Evolutionary conservation across 2,113 vertebrate species (phyloP).

Genomic region (Uropsilus gracilis): DNA sequence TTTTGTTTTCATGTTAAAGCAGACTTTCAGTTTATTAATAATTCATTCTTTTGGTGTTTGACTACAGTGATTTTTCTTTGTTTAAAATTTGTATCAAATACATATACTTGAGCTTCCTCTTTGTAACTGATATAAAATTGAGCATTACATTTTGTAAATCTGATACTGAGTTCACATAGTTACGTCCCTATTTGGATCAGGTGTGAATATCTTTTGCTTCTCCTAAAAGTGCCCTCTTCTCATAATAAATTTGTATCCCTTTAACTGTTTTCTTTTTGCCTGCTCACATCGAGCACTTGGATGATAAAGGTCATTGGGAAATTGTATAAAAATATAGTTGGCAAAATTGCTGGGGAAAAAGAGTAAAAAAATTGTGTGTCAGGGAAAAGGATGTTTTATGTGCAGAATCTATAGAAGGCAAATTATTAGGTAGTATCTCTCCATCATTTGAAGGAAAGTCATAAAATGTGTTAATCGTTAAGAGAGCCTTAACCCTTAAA

Average conservation of each 20-base stretch:
- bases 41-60: slow-evolving; percentile 24
- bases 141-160: background rate
- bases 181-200: background rate
- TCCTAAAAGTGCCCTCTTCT: background rate
- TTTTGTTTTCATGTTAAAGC: background rate
- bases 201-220: background rate
- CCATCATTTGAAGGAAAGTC: slow-evolving; percentile 15
- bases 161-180: background rate
- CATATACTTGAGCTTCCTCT: background rate
- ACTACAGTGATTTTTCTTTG: slow-evolving; percentile 10
- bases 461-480: slow-evolving; percentile 59
- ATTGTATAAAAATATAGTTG: slow-evolving; percentile 24
- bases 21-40: slow-evolving; percentile 14
- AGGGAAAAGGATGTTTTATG: slow-evolving; percentile 18
- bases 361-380: background rate
- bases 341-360: background rate
- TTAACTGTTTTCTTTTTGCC: background rate
- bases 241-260: background rate
- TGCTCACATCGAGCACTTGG: background rate
- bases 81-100: slow-evolving; percentile 1
- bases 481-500: background rate
- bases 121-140: background rate
- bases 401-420: slow-evolving; percentile 42
- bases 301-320: background rate
- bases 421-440: slow-evolving; percentile 13